Conservation (phyloP, 2,888 invertebrate genomes). For the Troides aeacus region DNA sequence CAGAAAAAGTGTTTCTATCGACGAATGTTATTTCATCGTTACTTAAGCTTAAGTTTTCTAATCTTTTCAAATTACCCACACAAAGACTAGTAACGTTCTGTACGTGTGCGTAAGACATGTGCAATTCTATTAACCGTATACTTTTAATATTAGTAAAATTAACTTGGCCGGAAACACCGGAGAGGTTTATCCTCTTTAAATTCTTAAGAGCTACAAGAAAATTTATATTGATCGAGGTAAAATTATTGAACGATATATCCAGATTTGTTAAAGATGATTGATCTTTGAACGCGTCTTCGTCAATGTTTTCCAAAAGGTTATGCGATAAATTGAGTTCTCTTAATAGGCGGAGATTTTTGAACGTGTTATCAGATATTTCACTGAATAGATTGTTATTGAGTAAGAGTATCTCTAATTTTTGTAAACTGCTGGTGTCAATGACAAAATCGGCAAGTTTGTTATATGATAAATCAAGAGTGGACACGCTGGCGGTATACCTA, state of each 20-base stretch:
- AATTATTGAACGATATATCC: constrained; percentile 55
- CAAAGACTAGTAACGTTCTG: constrained; percentile 44
- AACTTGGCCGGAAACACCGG: constrained; percentile 42
- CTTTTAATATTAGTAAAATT: constrained; percentile 39
- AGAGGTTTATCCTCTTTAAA: constrained; percentile 45
- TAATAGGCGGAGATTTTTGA: constrained; percentile 43
- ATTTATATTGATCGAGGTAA: constrained; percentile 41
- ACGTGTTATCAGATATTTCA: constrained; percentile 37
- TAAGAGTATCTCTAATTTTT: constrained; percentile 42
- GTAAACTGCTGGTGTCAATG: constrained; percentile 51
- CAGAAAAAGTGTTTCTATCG: constrained; percentile 43
- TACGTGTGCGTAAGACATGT: constrained; percentile 44
- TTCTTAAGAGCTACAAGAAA: constrained; percentile 37
- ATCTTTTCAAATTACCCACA: constrained; percentile 39
- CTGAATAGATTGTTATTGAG: constrained; percentile 54
- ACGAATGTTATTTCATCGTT: constrained; percentile 47
- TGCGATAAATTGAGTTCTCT: constrained; percentile 39
- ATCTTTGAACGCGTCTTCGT: constrained; percentile 41
- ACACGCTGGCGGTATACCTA: constrained; percentile 45
- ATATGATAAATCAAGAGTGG: constrained; percentile 55
- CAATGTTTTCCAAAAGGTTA: constrained; percentile 45
- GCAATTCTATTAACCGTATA: constrained; percentile 39
- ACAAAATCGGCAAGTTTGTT: constrained; percentile 49
- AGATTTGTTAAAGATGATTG: constrained; percentile 44
- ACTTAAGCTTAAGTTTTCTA: constrained; percentile 45